Percentiles rank a stretch among this genome's conserved stretches.
phyloP scores from a whole-genome alignment of 2,888 invertebrate genomes.

The Andrena marginata region DNA sequence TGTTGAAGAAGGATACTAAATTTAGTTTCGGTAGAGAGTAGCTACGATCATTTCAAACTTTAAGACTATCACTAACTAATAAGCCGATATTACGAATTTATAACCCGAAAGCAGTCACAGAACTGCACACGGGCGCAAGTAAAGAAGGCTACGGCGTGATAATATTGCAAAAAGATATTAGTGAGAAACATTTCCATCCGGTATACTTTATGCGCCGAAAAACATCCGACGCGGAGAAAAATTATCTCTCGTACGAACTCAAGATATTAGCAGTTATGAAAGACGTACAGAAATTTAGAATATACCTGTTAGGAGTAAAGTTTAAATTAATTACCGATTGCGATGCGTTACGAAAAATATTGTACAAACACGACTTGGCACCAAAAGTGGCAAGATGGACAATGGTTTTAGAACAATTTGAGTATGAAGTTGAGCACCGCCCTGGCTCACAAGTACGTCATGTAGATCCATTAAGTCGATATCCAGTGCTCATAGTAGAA shows the following conservation, averaged over 20 bases:
- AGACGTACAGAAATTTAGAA: slow-evolving; percentile 65
- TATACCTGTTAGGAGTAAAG: slow-evolving; percentile 65
- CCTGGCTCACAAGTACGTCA: background rate
- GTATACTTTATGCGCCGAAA: slow-evolving; percentile 58
- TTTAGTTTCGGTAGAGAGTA: slow-evolving; percentile 2
- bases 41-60: slow-evolving; percentile 1
- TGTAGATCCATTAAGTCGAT: slow-evolving; percentile 17
- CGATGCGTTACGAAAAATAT: background rate
- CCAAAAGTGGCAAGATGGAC: slow-evolving; percentile 8
- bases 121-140: too few relatives aligned
- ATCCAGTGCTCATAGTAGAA: background rate
- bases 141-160: slow-evolving; percentile 28
- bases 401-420: slow-evolving; percentile 3
- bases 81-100: slow-evolving; percentile 22
- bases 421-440: slow-evolving; percentile 7
- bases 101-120: slow-evolving; percentile 21
- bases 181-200: slow-evolving; percentile 24
- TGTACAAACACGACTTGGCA: background rate
- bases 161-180: slow-evolving; percentile 31
- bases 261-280: slow-evolving; percentile 73
- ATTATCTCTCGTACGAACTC: slow-evolving; percentile 70
- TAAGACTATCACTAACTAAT: background rate
- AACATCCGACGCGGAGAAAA: slow-evolving; percentile 65
- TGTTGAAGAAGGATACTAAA: background rate
- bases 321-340: slow-evolving; percentile 72